phyloP scores from a whole-genome alignment of 1,140 invertebrate species.

The Formica selysi region DNA sequence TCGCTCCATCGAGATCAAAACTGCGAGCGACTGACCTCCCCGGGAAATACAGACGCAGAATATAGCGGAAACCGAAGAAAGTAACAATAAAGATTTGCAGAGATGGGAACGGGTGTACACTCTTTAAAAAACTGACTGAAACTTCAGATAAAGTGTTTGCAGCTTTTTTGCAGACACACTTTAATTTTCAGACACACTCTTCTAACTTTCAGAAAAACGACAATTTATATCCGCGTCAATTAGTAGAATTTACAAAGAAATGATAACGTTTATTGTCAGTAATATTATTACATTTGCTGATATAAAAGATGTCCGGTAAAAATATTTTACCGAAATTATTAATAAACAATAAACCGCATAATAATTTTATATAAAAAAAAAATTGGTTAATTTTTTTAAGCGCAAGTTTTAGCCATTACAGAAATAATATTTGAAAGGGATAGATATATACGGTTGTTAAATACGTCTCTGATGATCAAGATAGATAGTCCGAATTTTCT shows the following conservation, averaged over 20 bases:
- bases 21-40: neutral
- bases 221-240: neutral
- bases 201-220: too few species aligned
- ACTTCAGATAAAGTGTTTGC: too few species aligned
- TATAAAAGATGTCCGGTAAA: neutral
- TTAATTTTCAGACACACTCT: too few species aligned
- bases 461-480: too few species aligned
- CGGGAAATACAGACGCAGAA: neutral
- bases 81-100: constrained; percentile 25
- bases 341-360: neutral
- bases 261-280: neutral
- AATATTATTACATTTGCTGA: neutral
- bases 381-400: too few species aligned
- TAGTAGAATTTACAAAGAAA: neutral
- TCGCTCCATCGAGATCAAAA: constrained; percentile 52
- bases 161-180: too few species aligned
- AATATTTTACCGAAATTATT: neutral
- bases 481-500: too few species aligned
- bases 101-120: neutral
- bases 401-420: neutral
- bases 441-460: neutral
- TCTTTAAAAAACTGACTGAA: too few species aligned
- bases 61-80: neutral
- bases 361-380: neutral
- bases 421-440: neutral